These are phyloP conservation scores for Oryzias sinensis DNA, from an alignment of 2,797 vertebrate species.

Conservation along the genomic window DNA sequence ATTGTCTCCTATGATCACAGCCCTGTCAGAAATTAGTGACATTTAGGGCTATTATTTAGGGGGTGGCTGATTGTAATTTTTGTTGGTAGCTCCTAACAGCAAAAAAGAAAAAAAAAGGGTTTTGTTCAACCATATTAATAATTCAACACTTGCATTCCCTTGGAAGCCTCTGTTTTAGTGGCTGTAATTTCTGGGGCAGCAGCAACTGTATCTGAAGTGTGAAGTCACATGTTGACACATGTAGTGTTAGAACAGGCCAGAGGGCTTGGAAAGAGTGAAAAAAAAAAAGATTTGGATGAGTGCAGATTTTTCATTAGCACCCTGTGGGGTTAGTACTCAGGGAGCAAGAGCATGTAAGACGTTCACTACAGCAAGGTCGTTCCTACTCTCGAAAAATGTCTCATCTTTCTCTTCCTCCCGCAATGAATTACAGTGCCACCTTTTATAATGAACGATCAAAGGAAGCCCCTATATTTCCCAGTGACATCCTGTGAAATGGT, in stretches of 20 bases:
- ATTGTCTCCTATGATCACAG: constrained; percentile 9
- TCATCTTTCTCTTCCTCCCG: constrained; percentile 32
- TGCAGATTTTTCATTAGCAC: constrained; percentile 95
- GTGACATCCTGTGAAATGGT: constrained; percentile 44
- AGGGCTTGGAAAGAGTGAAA: constrained; percentile 73
- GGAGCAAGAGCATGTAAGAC: constrained; percentile 76
- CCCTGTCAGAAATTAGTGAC: constrained; percentile 4
- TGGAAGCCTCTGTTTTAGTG: constrained; percentile 55
- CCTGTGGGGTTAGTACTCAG: constrained; percentile 83
- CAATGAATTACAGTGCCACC: constrained; percentile 26
- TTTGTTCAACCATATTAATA: constrained; percentile 54
- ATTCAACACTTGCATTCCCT: constrained; percentile 55
- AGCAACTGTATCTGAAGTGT: constrained; percentile 67
- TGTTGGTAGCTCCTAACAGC: constrained; percentile 26
- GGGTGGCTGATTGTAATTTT: constrained; percentile 19
- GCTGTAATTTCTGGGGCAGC: constrained; percentile 67
- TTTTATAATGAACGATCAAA: constrained; percentile 47
- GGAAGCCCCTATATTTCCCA: constrained; percentile 43
- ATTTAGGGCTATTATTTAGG: constrained; percentile 7
- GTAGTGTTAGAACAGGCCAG: constrained; percentile 76
- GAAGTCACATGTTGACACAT: constrained; percentile 85
- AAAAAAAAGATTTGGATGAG: constrained; percentile 86
- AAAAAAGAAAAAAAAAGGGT: constrained; percentile 10
- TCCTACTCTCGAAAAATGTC: constrained; percentile 79
- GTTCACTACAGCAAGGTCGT: constrained; percentile 77